phyloP scores from a whole-genome alignment of 2,113 vertebrate genomes.

The Peromyscus leucopus region DNA sequence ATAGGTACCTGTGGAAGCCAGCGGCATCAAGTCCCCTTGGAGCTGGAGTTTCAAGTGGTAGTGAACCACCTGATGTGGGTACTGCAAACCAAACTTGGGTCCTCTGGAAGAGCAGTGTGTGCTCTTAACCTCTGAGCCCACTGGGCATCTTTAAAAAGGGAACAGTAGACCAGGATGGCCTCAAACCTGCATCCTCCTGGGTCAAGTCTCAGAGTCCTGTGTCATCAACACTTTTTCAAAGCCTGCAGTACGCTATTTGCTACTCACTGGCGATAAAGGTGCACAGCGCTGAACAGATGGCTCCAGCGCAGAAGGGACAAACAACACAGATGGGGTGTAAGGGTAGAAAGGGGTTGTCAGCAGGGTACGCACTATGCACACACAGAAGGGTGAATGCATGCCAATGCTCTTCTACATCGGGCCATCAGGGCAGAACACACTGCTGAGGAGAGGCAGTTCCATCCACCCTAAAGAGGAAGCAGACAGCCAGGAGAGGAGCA shows the following conservation, averaged over 20 bases:
- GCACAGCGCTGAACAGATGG: background rate
- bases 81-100: background rate
- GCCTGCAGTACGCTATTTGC: background rate
- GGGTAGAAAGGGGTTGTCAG: background rate
- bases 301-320: background rate
- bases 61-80: background rate
- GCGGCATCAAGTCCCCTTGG: background rate
- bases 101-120: background rate
- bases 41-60: background rate
- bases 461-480: background rate
- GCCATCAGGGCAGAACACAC: background rate
- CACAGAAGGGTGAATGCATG: too few species aligned
- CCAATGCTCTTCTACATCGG: background rate
- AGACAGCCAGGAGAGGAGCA: background rate
- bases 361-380: background rate
- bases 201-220: background rate
- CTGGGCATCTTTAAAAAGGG: background rate
- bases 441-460: background rate
- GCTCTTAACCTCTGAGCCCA: background rate
- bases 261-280: background rate
- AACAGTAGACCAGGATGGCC: background rate
- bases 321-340: background rate
- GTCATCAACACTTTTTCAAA: background rate
- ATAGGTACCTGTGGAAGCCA: background rate
- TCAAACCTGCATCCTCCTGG: background rate